Percentiles rank a stretch among this genome's conserved stretches.
Evolutionary conservation across 53 echinoderm and acorn worm genomes (phyloP).

Genomic region (Patiria pectinifera): DNA sequence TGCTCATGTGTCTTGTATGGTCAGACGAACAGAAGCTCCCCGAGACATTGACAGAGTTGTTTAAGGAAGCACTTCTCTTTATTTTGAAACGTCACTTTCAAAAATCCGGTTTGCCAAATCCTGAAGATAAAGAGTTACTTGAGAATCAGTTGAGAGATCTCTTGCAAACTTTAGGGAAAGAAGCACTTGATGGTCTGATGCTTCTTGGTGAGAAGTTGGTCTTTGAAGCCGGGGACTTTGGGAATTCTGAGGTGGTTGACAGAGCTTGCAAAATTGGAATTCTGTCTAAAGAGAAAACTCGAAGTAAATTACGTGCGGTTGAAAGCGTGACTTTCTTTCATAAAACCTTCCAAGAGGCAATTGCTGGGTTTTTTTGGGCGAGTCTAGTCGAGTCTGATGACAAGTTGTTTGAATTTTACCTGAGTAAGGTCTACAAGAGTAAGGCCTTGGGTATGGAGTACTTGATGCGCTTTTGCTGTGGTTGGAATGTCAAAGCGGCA

Average conservation of each 20-base stretch:
- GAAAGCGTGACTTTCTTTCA: slow-evolving; percentile 27
- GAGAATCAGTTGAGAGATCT: neutral
- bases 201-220: neutral
- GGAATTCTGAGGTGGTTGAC: neutral
- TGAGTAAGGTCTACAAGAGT: neutral
- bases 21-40: neutral
- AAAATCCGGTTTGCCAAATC: neutral
- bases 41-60: slow-evolving; percentile 21
- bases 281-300: neutral
- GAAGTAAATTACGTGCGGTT: neutral
- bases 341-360: too few species aligned
- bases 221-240: neutral
- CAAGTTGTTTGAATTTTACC: neutral
- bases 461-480: slow-evolving; percentile 22
- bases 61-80: slow-evolving; percentile 11
- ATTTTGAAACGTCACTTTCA: slow-evolving; percentile 24
- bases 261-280: slow-evolving; percentile 7
- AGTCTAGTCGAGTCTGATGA: neutral
- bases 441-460: slow-evolving; percentile 1
- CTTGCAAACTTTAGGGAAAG: neutral
- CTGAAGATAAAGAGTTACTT: neutral
- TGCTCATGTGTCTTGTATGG: too few species aligned
- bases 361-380: too few species aligned
- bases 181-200: slow-evolving; percentile 33
- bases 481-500: slow-evolving; percentile 14